Conservation (phyloP, 2,113 vertebrate species). For the Melanerpes formicivorus region DNA sequence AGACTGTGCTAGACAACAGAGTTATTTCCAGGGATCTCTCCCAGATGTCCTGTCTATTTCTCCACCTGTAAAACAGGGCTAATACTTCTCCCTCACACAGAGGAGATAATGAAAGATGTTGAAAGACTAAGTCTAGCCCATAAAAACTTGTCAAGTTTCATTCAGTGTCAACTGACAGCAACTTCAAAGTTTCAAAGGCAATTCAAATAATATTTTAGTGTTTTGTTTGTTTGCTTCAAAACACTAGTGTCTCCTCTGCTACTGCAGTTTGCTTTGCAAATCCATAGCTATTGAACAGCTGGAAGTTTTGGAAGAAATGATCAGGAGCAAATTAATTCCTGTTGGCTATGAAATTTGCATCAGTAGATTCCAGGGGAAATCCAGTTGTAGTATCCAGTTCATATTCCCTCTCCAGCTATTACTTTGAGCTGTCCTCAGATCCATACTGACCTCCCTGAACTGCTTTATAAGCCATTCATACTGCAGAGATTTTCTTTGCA, state of each 20-base stretch:
- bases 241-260: not conserved
- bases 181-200: not conserved
- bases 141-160: not conserved
- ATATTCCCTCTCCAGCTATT: not conserved
- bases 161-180: not conserved
- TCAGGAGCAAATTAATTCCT: constrained; percentile 25
- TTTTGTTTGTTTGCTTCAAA: not conserved
- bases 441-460: not conserved
- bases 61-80: not conserved
- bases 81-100: not conserved
- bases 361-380: constrained; percentile 1
- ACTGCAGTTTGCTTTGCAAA: constrained; percentile 6
- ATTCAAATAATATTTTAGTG: not conserved
- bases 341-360: constrained; percentile 18
- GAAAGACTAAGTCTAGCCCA: not conserved
- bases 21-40: not conserved
- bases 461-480: not conserved
- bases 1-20: not conserved
- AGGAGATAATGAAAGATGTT: not conserved
- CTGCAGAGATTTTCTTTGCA: not conserved
- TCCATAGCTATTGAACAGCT: not conserved
- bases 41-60: not conserved
- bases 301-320: not conserved
- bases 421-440: not conserved
- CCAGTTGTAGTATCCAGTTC: not conserved